Evolutionary conservation across 2,888 invertebrate genomes (phyloP), one percentile per base, ranked within the genome.

Genomic region (Thysanoteuthis rhombus): DNA sequence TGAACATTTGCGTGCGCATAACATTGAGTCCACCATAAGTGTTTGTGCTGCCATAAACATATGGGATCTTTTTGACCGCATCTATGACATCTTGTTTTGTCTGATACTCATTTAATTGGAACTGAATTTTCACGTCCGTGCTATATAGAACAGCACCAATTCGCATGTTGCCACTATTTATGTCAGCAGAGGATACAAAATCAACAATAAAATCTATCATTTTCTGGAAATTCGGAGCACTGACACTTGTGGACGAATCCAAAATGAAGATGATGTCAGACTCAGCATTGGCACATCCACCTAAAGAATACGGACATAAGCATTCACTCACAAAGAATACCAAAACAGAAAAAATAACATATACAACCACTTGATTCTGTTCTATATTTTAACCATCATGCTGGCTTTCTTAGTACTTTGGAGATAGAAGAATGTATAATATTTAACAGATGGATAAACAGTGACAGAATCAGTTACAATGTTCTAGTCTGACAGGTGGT

Each of bases 231-330:
- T 96, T 96, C n/a, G 94, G 94, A 75, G 94, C 94, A 45, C 95
- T 95, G 89, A 96, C 95, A 95, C 96, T 96, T 42, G 96, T 96
- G n/a, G 96, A 96, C 12, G 96, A 94, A 93, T 96, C 96, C 93
- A 96, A 95, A 40, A 96, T 94, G 93, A 96, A 95, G 45, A 95
- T 95, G 28, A 96, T 94, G 94, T 96, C 96, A 92, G 95, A 94
- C 89, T 94, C 93, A 22, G 95, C 93, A 89, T 25, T 39, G 90
- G 38, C 36, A 90, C 90, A 90, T 36, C 39, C 39, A 90, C 90
- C 90, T 90, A 95, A 3, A 90, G 90, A 90, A 90, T 39, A 90
- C 16, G 25, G 39, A 39, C 38, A 38, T 90, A 90, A 90, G 38
- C 39, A 39, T 32, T 90, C 90, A 90, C 19, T 90, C 28, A 90